Conservation (phyloP, 2,888 invertebrate genomes). For the Nebria salina region DNA sequence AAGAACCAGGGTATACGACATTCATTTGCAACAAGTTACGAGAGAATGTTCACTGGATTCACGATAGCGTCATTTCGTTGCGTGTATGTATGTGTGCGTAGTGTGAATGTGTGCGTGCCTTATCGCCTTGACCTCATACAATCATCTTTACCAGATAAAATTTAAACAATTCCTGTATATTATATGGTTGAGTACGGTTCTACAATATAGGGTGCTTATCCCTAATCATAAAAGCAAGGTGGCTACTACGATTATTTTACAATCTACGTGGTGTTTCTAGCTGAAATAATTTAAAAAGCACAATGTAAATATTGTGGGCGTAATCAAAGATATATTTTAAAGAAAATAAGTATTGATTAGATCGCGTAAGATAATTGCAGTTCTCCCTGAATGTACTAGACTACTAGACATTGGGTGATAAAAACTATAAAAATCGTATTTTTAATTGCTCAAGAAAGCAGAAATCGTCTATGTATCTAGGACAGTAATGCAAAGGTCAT, state of each 20-base stretch:
- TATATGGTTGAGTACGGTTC: not conserved
- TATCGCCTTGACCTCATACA: constrained; percentile 18
- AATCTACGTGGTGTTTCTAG: too few species aligned
- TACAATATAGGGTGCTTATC: too few species aligned
- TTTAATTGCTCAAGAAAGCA: not conserved
- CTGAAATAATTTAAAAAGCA: too few species aligned
- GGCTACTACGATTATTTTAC: too few species aligned
- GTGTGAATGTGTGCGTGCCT: constrained; percentile 9
- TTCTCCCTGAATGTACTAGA: too few species aligned
- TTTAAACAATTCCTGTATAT: constrained; percentile 15
- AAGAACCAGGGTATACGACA: not conserved
- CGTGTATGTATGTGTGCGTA: not conserved
- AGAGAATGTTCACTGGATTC: constrained; percentile 8
- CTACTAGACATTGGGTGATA: too few species aligned
- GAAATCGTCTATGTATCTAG: not conserved
- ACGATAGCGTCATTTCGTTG: constrained; percentile 7
- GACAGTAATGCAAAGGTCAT: not conserved
- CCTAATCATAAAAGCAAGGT: too few species aligned
- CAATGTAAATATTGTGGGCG: too few species aligned
- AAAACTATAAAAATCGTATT: too few species aligned
- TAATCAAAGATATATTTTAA: too few species aligned
- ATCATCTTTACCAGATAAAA: constrained; percentile 7
- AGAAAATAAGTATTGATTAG: too few species aligned
- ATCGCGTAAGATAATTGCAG: too few species aligned
- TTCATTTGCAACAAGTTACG: constrained; percentile 4